Evolutionary conservation across 2,888 invertebrate species (phyloP).

Genomic region (Caenorhabditis sinica): DNA sequence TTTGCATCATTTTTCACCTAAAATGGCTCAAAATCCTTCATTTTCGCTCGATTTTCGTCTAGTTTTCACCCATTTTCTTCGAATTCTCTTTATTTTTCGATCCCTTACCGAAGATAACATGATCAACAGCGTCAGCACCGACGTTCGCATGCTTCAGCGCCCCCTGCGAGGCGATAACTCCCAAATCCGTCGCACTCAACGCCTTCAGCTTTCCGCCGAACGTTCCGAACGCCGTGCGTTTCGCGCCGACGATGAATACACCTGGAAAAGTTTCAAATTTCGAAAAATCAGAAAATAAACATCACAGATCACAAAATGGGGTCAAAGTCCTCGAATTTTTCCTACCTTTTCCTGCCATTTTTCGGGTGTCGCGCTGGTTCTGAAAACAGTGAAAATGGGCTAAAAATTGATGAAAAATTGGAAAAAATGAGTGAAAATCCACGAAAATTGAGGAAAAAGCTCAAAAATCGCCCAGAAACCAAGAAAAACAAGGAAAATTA

Average conservation of each 20-base stretch:
- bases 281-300: not conserved
- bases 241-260: constrained; percentile 90
- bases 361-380: constrained; percentile 20
- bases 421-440: not conserved
- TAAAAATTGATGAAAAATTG: not conserved
- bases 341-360: constrained; percentile 62
- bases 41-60: not conserved
- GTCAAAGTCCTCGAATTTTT: too few species aligned
- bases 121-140: constrained; percentile 92
- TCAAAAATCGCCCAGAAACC: too few species aligned
- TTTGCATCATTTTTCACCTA: too few species aligned
- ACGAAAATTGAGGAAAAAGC: not conserved
- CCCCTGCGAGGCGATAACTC: constrained; percentile 86
- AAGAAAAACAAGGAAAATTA: constrained; percentile 28
- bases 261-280: too few species aligned
- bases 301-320: constrained; percentile 45
- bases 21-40: not conserved
- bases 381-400: constrained; percentile 14
- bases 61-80: not conserved
- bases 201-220: constrained; percentile 88
- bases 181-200: constrained; percentile 87
- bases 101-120: constrained; percentile 90
- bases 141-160: constrained; percentile 88
- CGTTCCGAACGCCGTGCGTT: constrained; percentile 96
- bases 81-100: not conserved